phyloP scores from a whole-genome alignment of 2,797 vertebrate genomes.

The Hybognathus amarus region DNA sequence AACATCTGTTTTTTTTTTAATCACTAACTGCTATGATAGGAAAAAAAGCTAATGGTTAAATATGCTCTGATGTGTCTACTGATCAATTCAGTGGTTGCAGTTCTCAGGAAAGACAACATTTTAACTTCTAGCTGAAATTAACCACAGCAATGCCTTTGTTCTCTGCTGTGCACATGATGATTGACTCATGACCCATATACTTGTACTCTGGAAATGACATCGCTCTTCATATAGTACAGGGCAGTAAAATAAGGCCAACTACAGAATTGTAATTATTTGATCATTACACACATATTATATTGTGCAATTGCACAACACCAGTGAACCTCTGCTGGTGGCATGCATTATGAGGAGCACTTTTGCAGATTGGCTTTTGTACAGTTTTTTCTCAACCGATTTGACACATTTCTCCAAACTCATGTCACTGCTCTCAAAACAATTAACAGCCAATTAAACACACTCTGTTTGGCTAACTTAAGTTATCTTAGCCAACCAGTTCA shows the following conservation, averaged over 20 bases:
- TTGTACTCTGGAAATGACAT: neutral
- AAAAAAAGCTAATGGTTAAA: neutral
- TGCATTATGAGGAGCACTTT: neutral
- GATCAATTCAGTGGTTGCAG: neutral
- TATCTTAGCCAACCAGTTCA: neutral
- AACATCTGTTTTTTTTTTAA: neutral
- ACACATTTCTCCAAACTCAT: neutral
- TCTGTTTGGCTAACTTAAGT: neutral
- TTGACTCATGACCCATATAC: slow-evolving; percentile 25
- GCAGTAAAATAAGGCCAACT: neutral
- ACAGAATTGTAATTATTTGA: neutral
- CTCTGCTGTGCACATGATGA: neutral
- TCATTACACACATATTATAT: neutral
- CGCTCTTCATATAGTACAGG: neutral
- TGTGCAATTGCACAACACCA: neutral
- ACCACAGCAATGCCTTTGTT: neutral
- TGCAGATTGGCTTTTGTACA: neutral
- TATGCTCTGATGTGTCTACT: neutral
- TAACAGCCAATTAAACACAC: neutral
- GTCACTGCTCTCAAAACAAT: neutral
- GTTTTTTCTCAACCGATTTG: neutral
- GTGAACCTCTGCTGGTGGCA: neutral
- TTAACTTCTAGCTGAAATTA: neutral
- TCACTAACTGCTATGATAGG: neutral
- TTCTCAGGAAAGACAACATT: neutral